Percentiles rank a stretch among this genome's conserved stretches.
Conservation (phyloP, 2,797 vertebrate species). For the Heterohyrax brucei region DNA sequence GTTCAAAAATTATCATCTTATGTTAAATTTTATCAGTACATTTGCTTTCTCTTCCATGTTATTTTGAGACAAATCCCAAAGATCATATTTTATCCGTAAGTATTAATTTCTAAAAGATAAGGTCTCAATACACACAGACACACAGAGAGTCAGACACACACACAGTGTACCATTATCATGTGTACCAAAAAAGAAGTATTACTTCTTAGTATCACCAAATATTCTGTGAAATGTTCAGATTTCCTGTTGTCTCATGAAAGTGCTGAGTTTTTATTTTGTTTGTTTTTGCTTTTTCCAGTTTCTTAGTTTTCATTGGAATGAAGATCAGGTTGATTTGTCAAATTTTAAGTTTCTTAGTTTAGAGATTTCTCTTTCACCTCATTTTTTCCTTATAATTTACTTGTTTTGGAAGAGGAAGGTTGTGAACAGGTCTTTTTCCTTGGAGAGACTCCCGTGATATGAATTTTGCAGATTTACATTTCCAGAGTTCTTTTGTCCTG, state of each 20-base stretch:
- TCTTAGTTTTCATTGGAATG: slow-evolving; percentile 15
- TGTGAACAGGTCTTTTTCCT: background rate
- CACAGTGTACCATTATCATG: background rate
- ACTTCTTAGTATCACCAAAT: background rate
- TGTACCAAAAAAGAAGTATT: background rate
- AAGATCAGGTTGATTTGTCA: background rate
- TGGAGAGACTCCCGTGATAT: background rate
- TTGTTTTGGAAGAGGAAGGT: background rate
- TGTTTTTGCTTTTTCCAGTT: background rate
- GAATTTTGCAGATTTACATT: background rate
- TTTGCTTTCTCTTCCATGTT: no score
- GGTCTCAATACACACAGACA: background rate
- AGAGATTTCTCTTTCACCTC: background rate
- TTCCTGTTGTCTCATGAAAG: background rate
- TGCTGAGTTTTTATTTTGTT: background rate
- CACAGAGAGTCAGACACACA: background rate
- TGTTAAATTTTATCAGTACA: no score
- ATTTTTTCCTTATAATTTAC: background rate
- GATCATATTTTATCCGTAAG: background rate
- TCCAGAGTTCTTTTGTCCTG: background rate
- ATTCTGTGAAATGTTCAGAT: background rate
- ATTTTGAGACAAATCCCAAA: no score
- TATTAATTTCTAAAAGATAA: slow-evolving; percentile 17
- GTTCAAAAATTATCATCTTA: no score
- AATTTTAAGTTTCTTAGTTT: slow-evolving; percentile 23